Conservation (phyloP, 2,888 invertebrate genomes). For the Cataglyphis albicans region DNA sequence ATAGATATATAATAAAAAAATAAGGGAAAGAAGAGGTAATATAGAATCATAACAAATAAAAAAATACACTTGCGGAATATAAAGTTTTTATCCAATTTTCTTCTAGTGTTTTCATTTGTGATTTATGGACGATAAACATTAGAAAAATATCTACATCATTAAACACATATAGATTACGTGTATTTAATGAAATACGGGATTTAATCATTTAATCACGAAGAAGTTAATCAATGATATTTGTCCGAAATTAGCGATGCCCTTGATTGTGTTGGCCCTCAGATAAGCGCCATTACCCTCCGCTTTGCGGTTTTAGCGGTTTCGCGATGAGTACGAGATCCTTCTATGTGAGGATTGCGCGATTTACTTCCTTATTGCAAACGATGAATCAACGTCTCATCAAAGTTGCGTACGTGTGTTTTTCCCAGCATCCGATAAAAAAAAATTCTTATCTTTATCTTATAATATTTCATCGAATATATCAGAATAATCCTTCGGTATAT, state of each 20-base stretch:
- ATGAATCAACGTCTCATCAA: conserved; percentile 70
- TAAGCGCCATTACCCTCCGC: conserved; percentile 65
- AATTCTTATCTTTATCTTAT: conserved; percentile 6
- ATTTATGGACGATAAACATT: no score
- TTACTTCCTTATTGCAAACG: conserved; percentile 72
- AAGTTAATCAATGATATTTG: conserved; percentile 31
- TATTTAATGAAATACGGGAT: not conserved
- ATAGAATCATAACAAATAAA: no score
- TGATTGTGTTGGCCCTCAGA: conserved; percentile 48
- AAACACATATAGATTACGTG: not conserved
- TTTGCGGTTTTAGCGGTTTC: conserved; percentile 75
- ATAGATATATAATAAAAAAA: no score
- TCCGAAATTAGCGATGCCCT: conserved; percentile 19
- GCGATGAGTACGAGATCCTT: conserved; percentile 72
- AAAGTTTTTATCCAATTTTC: no score
- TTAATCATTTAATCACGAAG: conserved; percentile 6
- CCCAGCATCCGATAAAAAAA: not conserved
- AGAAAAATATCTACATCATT: not conserved
- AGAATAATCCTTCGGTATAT: conserved; percentile 7
- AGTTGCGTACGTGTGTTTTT: conserved; percentile 16
- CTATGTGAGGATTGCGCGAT: conserved; percentile 65
- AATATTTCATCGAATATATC: conserved; percentile 1
- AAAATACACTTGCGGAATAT: no score
- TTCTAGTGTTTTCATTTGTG: no score
- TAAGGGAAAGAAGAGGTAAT: no score